phyloP scores from a whole-genome alignment of 1,140 invertebrate genomes.

The Heliconius eleuchia region DNA sequence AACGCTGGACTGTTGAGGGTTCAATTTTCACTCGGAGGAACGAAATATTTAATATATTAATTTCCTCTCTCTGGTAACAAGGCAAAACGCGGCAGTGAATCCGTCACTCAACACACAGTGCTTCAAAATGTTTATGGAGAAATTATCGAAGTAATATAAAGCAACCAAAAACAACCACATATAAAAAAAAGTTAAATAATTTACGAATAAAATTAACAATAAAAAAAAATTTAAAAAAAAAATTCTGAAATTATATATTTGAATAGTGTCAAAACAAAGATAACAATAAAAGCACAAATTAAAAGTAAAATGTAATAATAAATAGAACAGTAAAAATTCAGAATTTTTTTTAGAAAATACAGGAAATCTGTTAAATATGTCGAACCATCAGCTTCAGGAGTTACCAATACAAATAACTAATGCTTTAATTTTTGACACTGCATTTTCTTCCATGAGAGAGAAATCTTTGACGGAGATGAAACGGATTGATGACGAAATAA shows the following conservation, averaged over 20 bases:
- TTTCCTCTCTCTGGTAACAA: too few species aligned
- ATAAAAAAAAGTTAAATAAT: not conserved
- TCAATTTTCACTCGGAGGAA: too few species aligned
- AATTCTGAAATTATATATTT: not conserved
- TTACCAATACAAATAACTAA: slow-evolving; percentile 50
- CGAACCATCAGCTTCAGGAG: slow-evolving; percentile 41
- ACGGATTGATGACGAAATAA: slow-evolving; percentile 53
- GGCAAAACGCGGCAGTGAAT: too few species aligned
- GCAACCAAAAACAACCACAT: not conserved
- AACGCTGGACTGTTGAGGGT: too few species aligned
- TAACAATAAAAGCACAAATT: not conserved
- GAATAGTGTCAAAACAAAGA: not conserved
- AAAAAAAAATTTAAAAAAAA: not conserved
- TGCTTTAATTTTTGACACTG: slow-evolving; percentile 45
- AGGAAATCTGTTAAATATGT: slow-evolving; percentile 19
- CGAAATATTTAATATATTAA: too few species aligned
- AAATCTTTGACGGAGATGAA: slow-evolving; percentile 50
- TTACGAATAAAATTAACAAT: not conserved
- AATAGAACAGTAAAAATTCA: slow-evolving; percentile 11
- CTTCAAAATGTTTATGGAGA: not conserved
- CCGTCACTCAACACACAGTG: too few species aligned
- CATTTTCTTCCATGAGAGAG: slow-evolving; percentile 48
- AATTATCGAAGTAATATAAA: not conserved
- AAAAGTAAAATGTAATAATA: slow-evolving; percentile 2
- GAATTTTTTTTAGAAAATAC: not conserved